Base-by-base conservation (phyloP, 1,140 invertebrate species). In the Sitophilus oryzae region DNA sequence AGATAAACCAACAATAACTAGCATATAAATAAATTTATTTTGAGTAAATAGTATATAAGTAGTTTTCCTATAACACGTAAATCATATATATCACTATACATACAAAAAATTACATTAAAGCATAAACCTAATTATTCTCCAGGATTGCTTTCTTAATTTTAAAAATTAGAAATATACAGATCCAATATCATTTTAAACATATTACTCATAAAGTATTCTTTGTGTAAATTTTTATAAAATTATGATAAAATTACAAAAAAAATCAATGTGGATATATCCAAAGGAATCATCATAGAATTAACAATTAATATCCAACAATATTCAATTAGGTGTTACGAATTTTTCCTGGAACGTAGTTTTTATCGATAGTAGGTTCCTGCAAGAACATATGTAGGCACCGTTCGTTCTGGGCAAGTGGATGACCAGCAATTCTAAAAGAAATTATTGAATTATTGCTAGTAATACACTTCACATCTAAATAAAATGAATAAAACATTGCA, bases 321-420 rank as follows among this genome's bases (percentile, higher is more conserved):
- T n/a, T 4, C 1, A 18, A 16, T 69, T 89, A 91, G 79, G 92
- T 91, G 77, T 95, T 98, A 72, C 96, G 83, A 76, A 99, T 98
- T 79, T 98, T 98, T 64, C 97, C 97, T 62, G 97, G 96, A 56
- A 98, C 92, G 76, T 99, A 99, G 77, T 96, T 98, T 77, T 95
- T 96, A 77, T 99, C 96, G 75, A 99, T 98, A 61, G 87, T 83
- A 44, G 87, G 86, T 68, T 98, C 95, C 75, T 98, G 95, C 50
- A 99, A 80, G 79, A 99, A 99, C 91, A 99, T 99, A 70, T 99
- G 97, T 66, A 99, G 83, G 79, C 96, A 99, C 69, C 92, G 80
- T 78, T 99, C 97, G 76, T 99, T 99, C 79, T 99, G 96, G 40
- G 97, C 97, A 68, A 99, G 77, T n/a, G 97, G 96, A 79, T 99